Evolutionary conservation across 2,888 invertebrate genomes (phyloP), one percentile per base, ranked within the genome.

Genomic region (Torymus aiolomorphi): DNA sequence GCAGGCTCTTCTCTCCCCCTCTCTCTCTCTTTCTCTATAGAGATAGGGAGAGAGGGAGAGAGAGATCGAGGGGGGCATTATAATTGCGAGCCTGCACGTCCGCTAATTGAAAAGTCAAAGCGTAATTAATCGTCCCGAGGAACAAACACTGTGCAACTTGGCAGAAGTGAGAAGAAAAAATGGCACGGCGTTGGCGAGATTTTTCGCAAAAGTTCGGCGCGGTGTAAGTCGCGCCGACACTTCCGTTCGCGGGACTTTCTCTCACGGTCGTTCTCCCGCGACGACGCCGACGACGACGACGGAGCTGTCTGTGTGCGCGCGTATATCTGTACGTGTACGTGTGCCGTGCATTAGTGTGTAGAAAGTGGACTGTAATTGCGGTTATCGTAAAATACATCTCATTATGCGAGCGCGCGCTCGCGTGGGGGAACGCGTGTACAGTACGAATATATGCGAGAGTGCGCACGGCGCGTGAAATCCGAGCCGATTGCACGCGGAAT

Each of bases 281-380:
- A 84, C 86, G 83, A 78, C 51, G 42, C 5, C 42, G 42, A 42
- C 42, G 42, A 42, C 31, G 31, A 31, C 31, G 31, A 31, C 42
- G 42, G 8, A 42, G 42, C 42, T 42, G 8, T 8, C 42, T 42
- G 42, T 42, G 42, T 42, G 8, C 8, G 16, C 51, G 42, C 42
- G 42, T 42, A 0, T 5, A 31, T 61, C 52, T 66, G 61, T 49
- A 52, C n/a, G 69, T 77, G 76, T 77, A 78, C 42, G 42, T 42
- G 42, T 42, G 8, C 8, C 71, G 71, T 71, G 80, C 83, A 83
- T 85, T 74, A 74, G 74, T 31, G 31, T 71, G 76, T 84, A 87
- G 88, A 88, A 88, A 88, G 87, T 85, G 83, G 83, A 83, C 83
- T 83, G 83, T 86, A 85, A 86, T 84, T 84, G 83, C 63, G 78